Conservation (phyloP, 2,797 vertebrate genomes). For the Microctenopoma lineatum region DNA sequence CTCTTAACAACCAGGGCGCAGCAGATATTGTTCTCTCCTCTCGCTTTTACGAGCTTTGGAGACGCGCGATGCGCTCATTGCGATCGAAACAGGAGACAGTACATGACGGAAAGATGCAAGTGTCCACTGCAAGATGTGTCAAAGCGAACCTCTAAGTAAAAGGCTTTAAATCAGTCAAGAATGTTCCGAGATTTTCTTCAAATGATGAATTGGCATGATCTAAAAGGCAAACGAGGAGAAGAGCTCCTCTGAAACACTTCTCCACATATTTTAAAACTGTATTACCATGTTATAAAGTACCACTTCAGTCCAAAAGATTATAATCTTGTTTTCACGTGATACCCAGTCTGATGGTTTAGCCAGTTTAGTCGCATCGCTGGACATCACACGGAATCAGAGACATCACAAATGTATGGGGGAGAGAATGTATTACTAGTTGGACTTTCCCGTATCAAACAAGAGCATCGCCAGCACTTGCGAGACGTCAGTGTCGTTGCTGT, state of each 20-base stretch:
- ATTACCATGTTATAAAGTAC: background rate
- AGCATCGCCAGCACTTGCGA: constrained; percentile 15
- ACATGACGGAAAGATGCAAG: constrained; percentile 31
- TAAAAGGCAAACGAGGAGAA: background rate
- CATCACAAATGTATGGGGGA: background rate
- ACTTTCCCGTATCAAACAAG: constrained; percentile 40
- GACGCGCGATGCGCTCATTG: constrained; percentile 55
- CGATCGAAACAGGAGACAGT: constrained; percentile 48
- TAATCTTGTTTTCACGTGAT: background rate
- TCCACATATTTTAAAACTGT: constrained; percentile 1
- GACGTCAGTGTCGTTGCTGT: constrained; percentile 40
- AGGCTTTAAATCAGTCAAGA: background rate
- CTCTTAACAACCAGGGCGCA: constrained; percentile 73
- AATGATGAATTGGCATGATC: background rate
- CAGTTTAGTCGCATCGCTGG: background rate
- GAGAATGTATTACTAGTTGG: background rate
- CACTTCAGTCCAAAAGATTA: background rate
- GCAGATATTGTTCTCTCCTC: constrained; percentile 69
- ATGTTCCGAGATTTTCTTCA: background rate
- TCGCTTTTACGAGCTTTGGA: constrained; percentile 70
- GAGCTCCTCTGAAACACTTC: background rate
- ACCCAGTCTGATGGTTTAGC: constrained; percentile 2
- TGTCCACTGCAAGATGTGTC: constrained; percentile 3
- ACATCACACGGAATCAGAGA: background rate
- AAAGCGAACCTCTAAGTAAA: constrained; percentile 4